phyloP scores from a whole-genome alignment of 1,140 invertebrate genomes.

The Schlechtendalia chinensis region DNA sequence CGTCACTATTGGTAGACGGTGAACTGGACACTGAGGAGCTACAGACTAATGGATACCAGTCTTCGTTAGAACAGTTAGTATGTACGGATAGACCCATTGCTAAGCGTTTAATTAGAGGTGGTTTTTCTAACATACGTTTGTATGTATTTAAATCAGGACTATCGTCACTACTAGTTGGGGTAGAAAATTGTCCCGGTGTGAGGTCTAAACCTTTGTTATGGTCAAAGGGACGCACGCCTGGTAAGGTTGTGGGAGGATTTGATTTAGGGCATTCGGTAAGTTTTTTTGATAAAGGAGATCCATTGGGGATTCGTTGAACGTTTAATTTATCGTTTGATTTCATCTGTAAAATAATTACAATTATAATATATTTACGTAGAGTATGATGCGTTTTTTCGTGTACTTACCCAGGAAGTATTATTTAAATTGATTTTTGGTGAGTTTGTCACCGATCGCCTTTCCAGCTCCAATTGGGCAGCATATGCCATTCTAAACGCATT shows the following conservation, averaged over 20 bases:
- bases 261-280: conserved; percentile 8
- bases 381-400: not conserved
- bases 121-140: conserved; percentile 75
- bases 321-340: conserved; percentile 38
- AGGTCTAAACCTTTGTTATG: conserved; percentile 34
- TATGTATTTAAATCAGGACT: conserved; percentile 85
- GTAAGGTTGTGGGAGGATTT: conserved; percentile 19
- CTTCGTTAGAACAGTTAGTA: conserved; percentile 53
- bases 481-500: conserved; percentile 91
- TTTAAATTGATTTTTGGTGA: conserved; percentile 36
- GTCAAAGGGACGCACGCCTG: conserved; percentile 36
- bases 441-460: conserved; percentile 40
- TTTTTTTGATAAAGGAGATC: conserved; percentile 21
- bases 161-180: conserved; percentile 79
- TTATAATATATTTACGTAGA: not conserved
- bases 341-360: conserved; percentile 18
- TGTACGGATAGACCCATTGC: conserved; percentile 64
- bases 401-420: conserved; percentile 33
- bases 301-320: conserved; percentile 30
- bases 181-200: conserved; percentile 54
- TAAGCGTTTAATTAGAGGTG: conserved; percentile 75
- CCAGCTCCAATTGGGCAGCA: conserved; percentile 74
- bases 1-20: conserved; percentile 37
- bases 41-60: conserved; percentile 48
- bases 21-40: conserved; percentile 44